Base-by-base conservation (phyloP, 2,888 invertebrate species). In the Chymomyza fuscimana region DNA sequence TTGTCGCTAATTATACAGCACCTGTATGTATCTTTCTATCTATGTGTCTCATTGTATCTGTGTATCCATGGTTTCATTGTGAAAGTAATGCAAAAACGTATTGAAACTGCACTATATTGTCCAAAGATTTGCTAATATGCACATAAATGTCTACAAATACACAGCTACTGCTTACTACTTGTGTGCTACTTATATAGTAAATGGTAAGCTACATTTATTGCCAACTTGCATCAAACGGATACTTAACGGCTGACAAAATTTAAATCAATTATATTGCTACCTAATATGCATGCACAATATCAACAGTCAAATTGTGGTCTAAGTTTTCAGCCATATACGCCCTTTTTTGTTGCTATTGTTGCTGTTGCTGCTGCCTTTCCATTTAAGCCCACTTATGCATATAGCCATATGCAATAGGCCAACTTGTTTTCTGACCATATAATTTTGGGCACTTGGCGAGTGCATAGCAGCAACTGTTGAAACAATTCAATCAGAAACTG, bases 1-100 rank as follows among this genome's bases (percentile, higher is more conserved):
- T 80, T 82, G 82, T 82, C 82, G 77, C 82, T 80, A 78, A 82
- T 80, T 81, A 80, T 79, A 81, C 74, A 54, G 56, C 56, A 36
- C 60, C 25, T 25, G 60, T 52, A 32, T 40, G 56, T 25, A 25
- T 25, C 25, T 25, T 4, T 25, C 22, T 52, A 10, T 51, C 0
- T 52, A 6, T 52, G 15, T n/a, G 16, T 15, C 12, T 52, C 6
- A 9, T 7, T 16, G 52, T 52, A 52, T 52, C 16, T 52, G 16
- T 15, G 16, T 52, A 4, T 15, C 4, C 52, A 12, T 54, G 9
- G 58, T 25, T 58, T 79, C 77, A 73, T 80, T 80, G 80, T 82
- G 83, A 80, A 80, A 80, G 80, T 80, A 60, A 74, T 52, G 81
- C 78, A 80, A 77, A 72, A 70, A 67, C 74, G 59, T 60, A 66